These are phyloP conservation scores for roundworm (Caenorhabditis elegans) DNA, from an alignment of 1,140 invertebrate genomes.

Conservation along the genomic window WBcel235 BX284603.4:6933001-6933500, in stretches of 20 bases:
- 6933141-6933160: constrained; percentile 86
- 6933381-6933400: too few species aligned
- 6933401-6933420: constrained; percentile 96
- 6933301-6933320: constrained; percentile 86
- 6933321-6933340: constrained; percentile 94
- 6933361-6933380: not conserved
- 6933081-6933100: constrained; percentile 84
- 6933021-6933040: not conserved
- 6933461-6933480: constrained; percentile 93
- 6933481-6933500: constrained; percentile 91
- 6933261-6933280: constrained; percentile 91
- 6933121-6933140: constrained; percentile 92
- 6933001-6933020: constrained; percentile 85
- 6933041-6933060: too few species aligned
- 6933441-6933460: constrained; percentile 92
- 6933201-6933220: constrained; percentile 78
- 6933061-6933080: constrained; percentile 83
- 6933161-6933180: constrained; percentile 97
- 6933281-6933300: constrained; percentile 89
- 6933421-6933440: constrained; percentile 94
- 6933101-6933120: constrained; percentile 95
- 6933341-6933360: constrained; percentile 77
- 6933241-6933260: constrained; percentile 74
- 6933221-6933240: not conserved
- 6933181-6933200: constrained; percentile 93